Conservation (phyloP, 1,140 invertebrate species). For the Xylocopa sonorina region DNA sequence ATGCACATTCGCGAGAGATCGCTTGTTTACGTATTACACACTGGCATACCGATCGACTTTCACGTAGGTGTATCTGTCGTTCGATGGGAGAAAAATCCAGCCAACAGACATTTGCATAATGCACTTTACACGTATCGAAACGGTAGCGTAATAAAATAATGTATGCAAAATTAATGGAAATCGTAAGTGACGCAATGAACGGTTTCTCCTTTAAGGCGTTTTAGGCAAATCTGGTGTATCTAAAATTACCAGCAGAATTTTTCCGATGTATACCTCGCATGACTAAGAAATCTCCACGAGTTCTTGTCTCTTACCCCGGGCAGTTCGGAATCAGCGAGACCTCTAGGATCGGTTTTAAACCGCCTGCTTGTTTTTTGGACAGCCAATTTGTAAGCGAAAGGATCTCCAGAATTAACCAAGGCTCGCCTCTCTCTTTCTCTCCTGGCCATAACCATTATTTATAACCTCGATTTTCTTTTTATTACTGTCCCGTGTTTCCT, state of each 20-base stretch:
- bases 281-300: slow-evolving; percentile 19
- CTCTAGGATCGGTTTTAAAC: slow-evolving; percentile 38
- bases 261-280: background rate
- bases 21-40: background rate
- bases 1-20: background rate
- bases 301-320: slow-evolving; percentile 15
- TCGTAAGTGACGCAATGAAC: background rate
- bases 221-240: background rate
- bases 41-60: background rate
- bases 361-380: slow-evolving; percentile 16
- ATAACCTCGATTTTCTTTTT: slow-evolving; percentile 36
- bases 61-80: background rate
- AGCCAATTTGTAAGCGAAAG: slow-evolving; percentile 48
- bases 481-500: slow-evolving; percentile 24
- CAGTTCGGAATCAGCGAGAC: background rate
- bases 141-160: background rate
- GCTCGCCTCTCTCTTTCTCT: background rate
- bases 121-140: background rate
- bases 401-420: slow-evolving; percentile 42
- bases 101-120: slow-evolving; percentile 4
- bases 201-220: background rate
- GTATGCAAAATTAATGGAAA: background rate
- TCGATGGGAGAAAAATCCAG: background rate
- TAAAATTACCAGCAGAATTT: background rate
- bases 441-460: slow-evolving; percentile 25